Base-by-base conservation (phyloP, 2,888 invertebrate species). In the Ecdyonurus torrentis region DNA sequence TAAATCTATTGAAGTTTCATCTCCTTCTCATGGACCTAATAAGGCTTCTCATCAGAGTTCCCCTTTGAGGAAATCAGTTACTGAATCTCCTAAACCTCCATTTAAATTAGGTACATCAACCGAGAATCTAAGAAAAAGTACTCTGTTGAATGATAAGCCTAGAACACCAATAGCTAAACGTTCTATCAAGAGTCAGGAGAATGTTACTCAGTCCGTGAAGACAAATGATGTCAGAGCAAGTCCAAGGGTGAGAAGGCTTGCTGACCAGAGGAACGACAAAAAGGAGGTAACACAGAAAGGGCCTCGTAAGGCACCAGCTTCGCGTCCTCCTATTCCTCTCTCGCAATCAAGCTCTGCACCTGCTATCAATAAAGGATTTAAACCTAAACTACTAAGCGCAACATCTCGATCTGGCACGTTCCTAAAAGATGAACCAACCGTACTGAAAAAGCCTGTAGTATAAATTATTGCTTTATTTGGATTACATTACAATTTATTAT, bases 351-450 rank as follows among this genome's bases (percentile, higher is more conserved):
- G 53, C n/a, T 24, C 62, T 19, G 55, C 62, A 2, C 24, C 62
- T 5, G 24, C 62, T 18, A 62, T 58, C 59, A 58, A 25, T 55
- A 69, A 55, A 22, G 55, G 55, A 7, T 55, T 55, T 55, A 55
- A 55, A 20, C 55, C 55, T n/a, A 55, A 55, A 20, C 55, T 55
- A 5, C 20, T 55, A 20, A 55, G 55, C 20, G 22, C n/a, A 5
- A 20, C 55, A 60, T 77, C 77, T 10, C 79, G 87, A 58, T 88
- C 87, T 0, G 85, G 84, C 20, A 88, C 88, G 0, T 87, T 87
- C 70, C 74, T 86, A 20, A 87, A 87, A 72, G 87, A 87, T 67
- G 86, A 87, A 72, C 86, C 87, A 1, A 85, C 84, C 22, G 77
- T 83, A 70, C 72, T 83, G 65, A 78, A 78, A 63, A 80, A 78